phyloP scores from a whole-genome alignment of 1,140 invertebrate species.

The Neotoxoptera formosana region DNA sequence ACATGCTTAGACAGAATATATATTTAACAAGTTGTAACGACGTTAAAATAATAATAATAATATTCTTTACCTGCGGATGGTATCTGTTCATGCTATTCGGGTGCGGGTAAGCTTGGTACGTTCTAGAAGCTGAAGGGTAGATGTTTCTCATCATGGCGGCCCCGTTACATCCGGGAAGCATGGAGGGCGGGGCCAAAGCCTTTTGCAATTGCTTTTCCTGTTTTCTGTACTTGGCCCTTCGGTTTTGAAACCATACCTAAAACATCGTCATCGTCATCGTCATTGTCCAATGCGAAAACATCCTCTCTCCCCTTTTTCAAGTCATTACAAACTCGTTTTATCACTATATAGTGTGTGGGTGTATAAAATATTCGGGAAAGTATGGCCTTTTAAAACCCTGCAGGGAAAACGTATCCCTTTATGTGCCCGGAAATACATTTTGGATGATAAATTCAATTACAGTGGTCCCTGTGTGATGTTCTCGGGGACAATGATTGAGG shows the following conservation, averaged over 20 bases:
- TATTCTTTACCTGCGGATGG: conserved; percentile 77
- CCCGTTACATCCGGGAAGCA: conserved; percentile 91
- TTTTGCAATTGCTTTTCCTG: conserved; percentile 98
- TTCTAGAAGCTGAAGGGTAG: conserved; percentile 85
- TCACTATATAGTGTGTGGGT: neutral
- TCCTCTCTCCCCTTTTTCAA: conserved; percentile 35
- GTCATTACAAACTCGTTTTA: conserved; percentile 54
- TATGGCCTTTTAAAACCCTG: conserved; percentile 43
- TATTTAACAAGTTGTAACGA: neutral
- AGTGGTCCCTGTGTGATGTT: conserved; percentile 45
- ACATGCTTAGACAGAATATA: neutral
- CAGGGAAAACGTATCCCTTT: conserved; percentile 52
- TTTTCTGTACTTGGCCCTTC: conserved; percentile 96
- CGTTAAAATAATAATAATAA: neutral
- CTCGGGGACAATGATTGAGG: conserved; percentile 45
- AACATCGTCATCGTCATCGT: conserved; percentile 53
- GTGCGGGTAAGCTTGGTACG: conserved; percentile 93
- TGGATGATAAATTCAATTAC: conserved; percentile 55
- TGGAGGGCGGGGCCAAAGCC: conserved; percentile 85
- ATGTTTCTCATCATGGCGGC: conserved; percentile 97
- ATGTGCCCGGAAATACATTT: conserved; percentile 44
- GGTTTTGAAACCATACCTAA: conserved; percentile 97
- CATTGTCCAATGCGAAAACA: conserved; percentile 49
- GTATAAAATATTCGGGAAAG: conserved; percentile 51
- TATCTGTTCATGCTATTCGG: conserved; percentile 88